phyloP scores from a whole-genome alignment of 2,888 invertebrate genomes.

The Eledona agricola region DNA sequence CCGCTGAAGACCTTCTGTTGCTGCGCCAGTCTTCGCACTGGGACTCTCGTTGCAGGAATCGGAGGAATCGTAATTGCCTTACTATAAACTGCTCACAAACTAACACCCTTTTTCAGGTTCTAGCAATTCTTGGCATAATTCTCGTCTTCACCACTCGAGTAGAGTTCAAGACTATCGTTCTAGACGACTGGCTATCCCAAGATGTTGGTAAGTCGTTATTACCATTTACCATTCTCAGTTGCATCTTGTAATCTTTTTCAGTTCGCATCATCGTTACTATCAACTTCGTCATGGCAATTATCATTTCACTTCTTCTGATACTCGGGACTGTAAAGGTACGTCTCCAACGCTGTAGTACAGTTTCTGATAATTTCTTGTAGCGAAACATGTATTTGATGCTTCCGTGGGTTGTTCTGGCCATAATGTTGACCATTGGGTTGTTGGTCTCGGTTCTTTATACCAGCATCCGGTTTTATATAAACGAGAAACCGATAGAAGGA shows the following conservation, averaged over 20 bases:
- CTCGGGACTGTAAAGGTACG: conserved; percentile 78
- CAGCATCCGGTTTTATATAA: conserved; percentile 76
- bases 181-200: conserved; percentile 76
- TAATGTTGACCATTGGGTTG: conserved; percentile 80
- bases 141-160: conserved; percentile 72
- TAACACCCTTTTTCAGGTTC: conserved; percentile 60
- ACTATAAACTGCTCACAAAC: conserved; percentile 1
- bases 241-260: too few relatives aligned
- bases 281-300: conserved; percentile 82
- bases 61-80: conserved; percentile 71
- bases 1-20: conserved; percentile 75
- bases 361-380: conserved; percentile 63
- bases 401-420: conserved; percentile 84
- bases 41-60: conserved; percentile 76
- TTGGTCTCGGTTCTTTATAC: conserved; percentile 83
- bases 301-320: conserved; percentile 80
- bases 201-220: conserved; percentile 66
- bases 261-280: conserved; percentile 81
- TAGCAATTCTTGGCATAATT: conserved; percentile 76
- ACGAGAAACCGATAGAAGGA: conserved; percentile 67
- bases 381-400: conserved; percentile 83
- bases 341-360: too few relatives aligned
- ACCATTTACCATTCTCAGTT: conserved; percentile 32
- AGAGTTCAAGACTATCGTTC: conserved; percentile 79
- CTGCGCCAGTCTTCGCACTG: conserved; percentile 76